These are phyloP conservation scores for Alosa alosa DNA, from an alignment of 2,113 vertebrate species.

Conservation along the genomic window DNA sequence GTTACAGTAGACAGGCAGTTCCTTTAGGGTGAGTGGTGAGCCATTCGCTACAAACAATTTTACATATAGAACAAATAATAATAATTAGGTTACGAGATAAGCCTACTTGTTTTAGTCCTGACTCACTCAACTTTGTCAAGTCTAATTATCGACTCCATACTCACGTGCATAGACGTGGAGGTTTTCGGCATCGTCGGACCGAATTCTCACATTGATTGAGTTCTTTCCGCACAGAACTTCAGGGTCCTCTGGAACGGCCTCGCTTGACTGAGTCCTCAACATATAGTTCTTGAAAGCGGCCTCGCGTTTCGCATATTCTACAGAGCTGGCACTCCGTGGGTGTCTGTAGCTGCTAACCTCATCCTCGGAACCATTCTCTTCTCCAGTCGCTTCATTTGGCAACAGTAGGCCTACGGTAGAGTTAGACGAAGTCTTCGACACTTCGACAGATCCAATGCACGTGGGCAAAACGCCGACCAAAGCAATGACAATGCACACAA, in stretches of 20 bases:
- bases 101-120: no score
- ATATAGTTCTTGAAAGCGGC: not conserved
- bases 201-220: not conserved
- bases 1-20: constrained; percentile 30
- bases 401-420: not conserved
- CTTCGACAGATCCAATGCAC: not conserved
- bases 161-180: not conserved
- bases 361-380: not conserved
- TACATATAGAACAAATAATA: not conserved
- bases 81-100: no score
- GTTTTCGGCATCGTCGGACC: not conserved
- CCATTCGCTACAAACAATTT: not conserved
- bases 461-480: not conserved
- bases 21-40: constrained; percentile 20
- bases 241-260: not conserved
- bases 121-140: no score
- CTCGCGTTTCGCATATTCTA: not conserved
- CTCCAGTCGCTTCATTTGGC: not conserved
- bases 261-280: not conserved
- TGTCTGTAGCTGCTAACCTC: not conserved
- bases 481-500: not conserved
- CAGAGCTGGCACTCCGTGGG: not conserved
- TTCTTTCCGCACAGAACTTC: not conserved
- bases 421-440: not conserved
- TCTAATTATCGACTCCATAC: not conserved